Conservation (phyloP, 1,140 invertebrate genomes). For the Onthophagus taurus region DNA sequence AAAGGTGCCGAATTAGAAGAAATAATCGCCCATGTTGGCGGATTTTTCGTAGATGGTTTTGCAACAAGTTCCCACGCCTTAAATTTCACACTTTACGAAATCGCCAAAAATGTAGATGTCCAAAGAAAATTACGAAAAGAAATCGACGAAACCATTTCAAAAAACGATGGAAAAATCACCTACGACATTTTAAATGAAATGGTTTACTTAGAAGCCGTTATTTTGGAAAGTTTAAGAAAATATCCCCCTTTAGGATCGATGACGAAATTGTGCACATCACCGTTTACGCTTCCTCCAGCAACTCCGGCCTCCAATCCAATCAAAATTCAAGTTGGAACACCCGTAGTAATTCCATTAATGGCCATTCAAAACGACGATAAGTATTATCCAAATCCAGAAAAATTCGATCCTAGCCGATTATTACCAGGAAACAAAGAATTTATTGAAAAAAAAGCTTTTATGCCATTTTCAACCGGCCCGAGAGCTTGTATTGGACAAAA, state of each 20-base stretch:
- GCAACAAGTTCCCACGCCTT: not conserved
- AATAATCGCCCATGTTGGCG: not conserved
- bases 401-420: slow-evolving; percentile 51
- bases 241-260: slow-evolving; percentile 29
- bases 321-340: slow-evolving; percentile 24
- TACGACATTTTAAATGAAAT: slow-evolving; percentile 1
- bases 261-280: slow-evolving; percentile 27
- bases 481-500: slow-evolving; percentile 49
- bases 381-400: slow-evolving; percentile 45
- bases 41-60: slow-evolving; percentile 5
- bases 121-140: slow-evolving; percentile 1
- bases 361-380: slow-evolving; percentile 34
- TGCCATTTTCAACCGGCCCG: slow-evolving; percentile 46
- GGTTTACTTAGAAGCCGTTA: not conserved
- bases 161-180: not conserved
- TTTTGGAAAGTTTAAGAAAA: slow-evolving; percentile 22
- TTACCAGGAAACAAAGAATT: slow-evolving; percentile 24
- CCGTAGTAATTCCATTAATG: slow-evolving; percentile 22
- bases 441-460: slow-evolving; percentile 33
- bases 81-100: slow-evolving; percentile 1
- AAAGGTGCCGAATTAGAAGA: not conserved
- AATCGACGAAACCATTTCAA: not conserved
- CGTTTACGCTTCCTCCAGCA: slow-evolving; percentile 23
- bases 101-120: slow-evolving; percentile 3
- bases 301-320: not conserved